A percentile compares a stretch with the other conserved stretches of the same genome.
Evolutionary conservation across 2,888 invertebrate genomes (phyloP).

Genomic region (Pterostichus madidus): DNA sequence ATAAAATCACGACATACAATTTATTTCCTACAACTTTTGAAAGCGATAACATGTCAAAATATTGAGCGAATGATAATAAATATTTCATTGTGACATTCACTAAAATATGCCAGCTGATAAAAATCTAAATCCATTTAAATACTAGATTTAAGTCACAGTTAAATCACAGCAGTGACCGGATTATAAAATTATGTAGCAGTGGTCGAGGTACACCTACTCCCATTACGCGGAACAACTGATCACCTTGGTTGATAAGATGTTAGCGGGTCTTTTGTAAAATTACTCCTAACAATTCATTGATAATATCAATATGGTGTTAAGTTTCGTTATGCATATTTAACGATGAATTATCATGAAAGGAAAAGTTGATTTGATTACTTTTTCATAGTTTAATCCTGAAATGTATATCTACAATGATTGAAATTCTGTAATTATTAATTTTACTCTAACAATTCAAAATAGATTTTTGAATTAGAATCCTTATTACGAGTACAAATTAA

Average conservation of each 20-base stretch:
- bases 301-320: not conserved
- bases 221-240: slow-evolving; percentile 27
- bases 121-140: slow-evolving; percentile 26
- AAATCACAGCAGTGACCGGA: not conserved
- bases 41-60: slow-evolving; percentile 14
- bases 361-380: slow-evolving; percentile 7
- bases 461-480: no score
- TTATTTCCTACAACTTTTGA: not conserved
- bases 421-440: no score
- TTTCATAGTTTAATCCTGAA: not conserved
- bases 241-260: slow-evolving; percentile 33
- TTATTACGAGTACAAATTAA: no score
- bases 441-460: no score
- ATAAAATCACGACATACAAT: slow-evolving; percentile 8
- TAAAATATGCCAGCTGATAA: slow-evolving; percentile 16
- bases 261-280: slow-evolving; percentile 43
- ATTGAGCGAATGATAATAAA: not conserved
- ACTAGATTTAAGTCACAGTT: slow-evolving; percentile 17
- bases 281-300: slow-evolving; percentile 2
- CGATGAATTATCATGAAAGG: not conserved
- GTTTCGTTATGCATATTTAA: not conserved
- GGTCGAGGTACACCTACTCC: not conserved
- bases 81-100: slow-evolving; percentile 29
- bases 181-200: slow-evolving; percentile 2
- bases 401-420: no score